phyloP scores from a whole-genome alignment of 2,888 invertebrate species.

The Drosophila mercatorum region DNA sequence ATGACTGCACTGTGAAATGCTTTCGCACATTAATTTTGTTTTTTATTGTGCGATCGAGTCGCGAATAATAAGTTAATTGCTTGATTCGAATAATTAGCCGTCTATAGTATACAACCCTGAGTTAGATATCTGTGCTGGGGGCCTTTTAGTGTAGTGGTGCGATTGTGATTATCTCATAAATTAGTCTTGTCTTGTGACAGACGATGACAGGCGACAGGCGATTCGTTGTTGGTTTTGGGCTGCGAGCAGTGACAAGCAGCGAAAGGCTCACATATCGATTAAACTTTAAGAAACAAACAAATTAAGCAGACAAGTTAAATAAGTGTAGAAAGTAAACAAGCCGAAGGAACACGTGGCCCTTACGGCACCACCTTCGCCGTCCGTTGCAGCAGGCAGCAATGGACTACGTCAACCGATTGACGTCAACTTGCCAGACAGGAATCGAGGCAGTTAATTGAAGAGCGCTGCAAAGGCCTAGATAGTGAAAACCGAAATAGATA shows the following conservation, averaged over 20 bases:
- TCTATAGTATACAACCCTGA: slow-evolving; percentile 42
- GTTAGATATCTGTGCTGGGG: slow-evolving; percentile 49
- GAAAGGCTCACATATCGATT: slow-evolving; percentile 44
- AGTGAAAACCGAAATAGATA: slow-evolving; percentile 54
- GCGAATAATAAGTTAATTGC: slow-evolving; percentile 70
- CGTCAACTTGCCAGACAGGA: slow-evolving; percentile 25
- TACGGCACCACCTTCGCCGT: slow-evolving; percentile 16
- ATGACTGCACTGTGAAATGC: slow-evolving; percentile 24
- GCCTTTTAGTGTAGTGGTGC: slow-evolving; percentile 36
- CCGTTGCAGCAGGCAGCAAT: slow-evolving; percentile 28
- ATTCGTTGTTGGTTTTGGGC: slow-evolving; percentile 11
- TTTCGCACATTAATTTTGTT: slow-evolving; percentile 28
- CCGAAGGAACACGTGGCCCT: slow-evolving; percentile 24
- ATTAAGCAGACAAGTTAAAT: slow-evolving; percentile 5
- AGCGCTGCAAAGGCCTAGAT: slow-evolving; percentile 34
- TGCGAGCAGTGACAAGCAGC: slow-evolving; percentile 5
- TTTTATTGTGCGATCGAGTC: slow-evolving; percentile 30
- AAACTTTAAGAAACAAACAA: slow-evolving; percentile 48
- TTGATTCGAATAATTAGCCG: slow-evolving; percentile 68
- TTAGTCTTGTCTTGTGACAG: slow-evolving; percentile 83
- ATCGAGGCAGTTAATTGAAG: slow-evolving; percentile 18
- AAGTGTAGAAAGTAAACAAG: slow-evolving; percentile 6
- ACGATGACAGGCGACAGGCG: slow-evolving; percentile 58
- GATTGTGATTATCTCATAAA: slow-evolving; percentile 79
- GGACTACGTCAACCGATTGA: slow-evolving; percentile 13